A percentile compares a stretch with the other conserved stretches of the same genome.
phyloP scores from a whole-genome alignment of 2,113 vertebrate species.

The Rhea americana region DNA sequence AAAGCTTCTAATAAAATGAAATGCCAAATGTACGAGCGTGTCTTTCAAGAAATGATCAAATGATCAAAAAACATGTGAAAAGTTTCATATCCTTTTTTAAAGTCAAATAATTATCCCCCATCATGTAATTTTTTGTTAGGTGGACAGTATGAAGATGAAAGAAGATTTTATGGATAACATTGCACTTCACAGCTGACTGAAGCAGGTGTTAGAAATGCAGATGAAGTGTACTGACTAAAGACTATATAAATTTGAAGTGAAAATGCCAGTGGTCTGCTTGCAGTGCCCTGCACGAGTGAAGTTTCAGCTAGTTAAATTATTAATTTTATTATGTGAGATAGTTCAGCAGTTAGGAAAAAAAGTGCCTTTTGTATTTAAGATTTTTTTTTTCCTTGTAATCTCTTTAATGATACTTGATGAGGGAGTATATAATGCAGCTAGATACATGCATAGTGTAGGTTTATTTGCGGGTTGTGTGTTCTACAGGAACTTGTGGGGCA shows the following conservation, averaged over 20 bases:
- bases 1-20: slow-evolving; percentile 61
- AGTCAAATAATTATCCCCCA: slow-evolving; percentile 71
- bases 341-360: slow-evolving; percentile 82
- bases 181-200: slow-evolving; percentile 85
- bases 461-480: background rate
- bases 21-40: slow-evolving; percentile 45
- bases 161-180: slow-evolving; percentile 79
- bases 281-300: slow-evolving; percentile 85
- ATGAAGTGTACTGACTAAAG: slow-evolving; percentile 96
- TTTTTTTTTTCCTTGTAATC: slow-evolving; percentile 55
- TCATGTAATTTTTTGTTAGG: slow-evolving; percentile 65
- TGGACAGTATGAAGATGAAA: slow-evolving; percentile 89
- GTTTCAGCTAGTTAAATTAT: slow-evolving; percentile 91
- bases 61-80: slow-evolving; percentile 66
- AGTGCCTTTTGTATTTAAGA: slow-evolving; percentile 83
- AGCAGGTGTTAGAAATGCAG: slow-evolving; percentile 99
- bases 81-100: slow-evolving; percentile 64
- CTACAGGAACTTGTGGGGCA: background rate
- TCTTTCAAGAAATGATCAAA: slow-evolving; percentile 65
- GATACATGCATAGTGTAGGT: background rate
- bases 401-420: slow-evolving; percentile 74
- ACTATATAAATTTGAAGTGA: slow-evolving; percentile 98
- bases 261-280: slow-evolving; percentile 89
- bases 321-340: slow-evolving; percentile 87
- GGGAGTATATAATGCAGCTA: background rate